These are phyloP conservation scores for Orbicella faveolata DNA, from an alignment of 64 coral and sea anemone species.

Conservation along the genomic window DNA sequence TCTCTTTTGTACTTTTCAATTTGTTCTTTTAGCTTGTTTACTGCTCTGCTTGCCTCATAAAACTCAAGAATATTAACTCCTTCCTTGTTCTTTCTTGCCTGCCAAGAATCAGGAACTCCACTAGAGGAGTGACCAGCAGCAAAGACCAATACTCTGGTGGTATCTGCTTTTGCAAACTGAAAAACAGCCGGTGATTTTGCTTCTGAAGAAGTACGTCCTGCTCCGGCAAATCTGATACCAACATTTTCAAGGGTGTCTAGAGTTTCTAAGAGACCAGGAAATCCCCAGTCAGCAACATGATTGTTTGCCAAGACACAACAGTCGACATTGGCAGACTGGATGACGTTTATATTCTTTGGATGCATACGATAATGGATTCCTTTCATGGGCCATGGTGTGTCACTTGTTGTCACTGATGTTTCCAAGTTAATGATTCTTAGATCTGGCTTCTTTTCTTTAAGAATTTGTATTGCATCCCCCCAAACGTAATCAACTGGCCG, in stretches of 20 bases:
- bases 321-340: constrained; percentile 70
- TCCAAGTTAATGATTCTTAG: constrained; percentile 89
- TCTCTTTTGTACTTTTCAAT: constrained; percentile 58
- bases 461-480: constrained; percentile 76
- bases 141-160: constrained; percentile 64
- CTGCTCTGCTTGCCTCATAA: constrained; percentile 35
- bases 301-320: constrained; percentile 89
- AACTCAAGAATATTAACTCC: constrained; percentile 80
- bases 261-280: constrained; percentile 71
- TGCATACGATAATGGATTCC: constrained; percentile 93
- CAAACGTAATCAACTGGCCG: constrained; percentile 74
- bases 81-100: constrained; percentile 36
- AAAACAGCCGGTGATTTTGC: constrained; percentile 73
- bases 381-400: constrained; percentile 78
- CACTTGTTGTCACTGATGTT: constrained; percentile 77
- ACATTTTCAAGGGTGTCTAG: constrained; percentile 54
- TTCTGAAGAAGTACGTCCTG: constrained; percentile 60
- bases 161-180: constrained; percentile 39
- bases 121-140: constrained; percentile 79
- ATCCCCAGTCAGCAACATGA: constrained; percentile 90
- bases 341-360: constrained; percentile 82
- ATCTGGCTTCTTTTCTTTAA: constrained; percentile 74
- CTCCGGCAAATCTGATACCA: constrained; percentile 70
- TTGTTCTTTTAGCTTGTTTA: constrained; percentile 31
- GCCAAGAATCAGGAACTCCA: constrained; percentile 79